These are phyloP conservation scores for Pammene aurita DNA, from an alignment of 2,888 invertebrate species.

Conservation along the genomic window DNA sequence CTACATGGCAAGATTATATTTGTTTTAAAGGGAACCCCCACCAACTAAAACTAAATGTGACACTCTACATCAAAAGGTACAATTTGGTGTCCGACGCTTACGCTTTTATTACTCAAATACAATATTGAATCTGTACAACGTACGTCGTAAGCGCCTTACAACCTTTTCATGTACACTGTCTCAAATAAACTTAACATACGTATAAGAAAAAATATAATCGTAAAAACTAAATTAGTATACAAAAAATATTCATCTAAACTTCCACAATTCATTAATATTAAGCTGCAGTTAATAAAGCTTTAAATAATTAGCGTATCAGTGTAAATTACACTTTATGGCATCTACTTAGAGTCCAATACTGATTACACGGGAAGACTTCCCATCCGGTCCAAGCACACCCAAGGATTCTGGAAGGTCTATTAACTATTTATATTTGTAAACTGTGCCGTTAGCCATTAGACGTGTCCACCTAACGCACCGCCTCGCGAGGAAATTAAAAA, in stretches of 20 bases:
- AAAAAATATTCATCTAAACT: conserved; percentile 42
- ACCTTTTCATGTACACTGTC: no score
- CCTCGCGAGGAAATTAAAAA: no score
- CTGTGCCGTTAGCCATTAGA: no score
- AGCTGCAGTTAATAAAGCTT: conserved; percentile 33
- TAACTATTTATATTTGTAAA: no score
- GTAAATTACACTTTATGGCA: conserved; percentile 32
- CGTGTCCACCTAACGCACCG: no score
- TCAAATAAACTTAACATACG: conserved; percentile 33
- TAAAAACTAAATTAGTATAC: conserved; percentile 41
- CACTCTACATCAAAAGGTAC: no score
- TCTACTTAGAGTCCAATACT: conserved; percentile 6
- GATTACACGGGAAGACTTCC: conserved; percentile 3
- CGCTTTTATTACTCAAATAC: no score
- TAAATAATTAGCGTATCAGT: conserved; percentile 28
- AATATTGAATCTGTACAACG: no score
- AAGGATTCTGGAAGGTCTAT: no score
- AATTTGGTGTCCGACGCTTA: no score
- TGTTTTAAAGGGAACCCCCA: conserved; percentile 35
- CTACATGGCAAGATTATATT: conserved; percentile 32
- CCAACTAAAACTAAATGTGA: conserved; percentile 28
- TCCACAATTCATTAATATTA: conserved; percentile 32
- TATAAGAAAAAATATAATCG: conserved; percentile 41
- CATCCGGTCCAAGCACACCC: neutral
- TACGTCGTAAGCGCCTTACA: no score